These are phyloP conservation scores for Varanus komodoensis DNA, from an alignment of 2,113 vertebrate genomes.

Conservation along the genomic window DNA sequence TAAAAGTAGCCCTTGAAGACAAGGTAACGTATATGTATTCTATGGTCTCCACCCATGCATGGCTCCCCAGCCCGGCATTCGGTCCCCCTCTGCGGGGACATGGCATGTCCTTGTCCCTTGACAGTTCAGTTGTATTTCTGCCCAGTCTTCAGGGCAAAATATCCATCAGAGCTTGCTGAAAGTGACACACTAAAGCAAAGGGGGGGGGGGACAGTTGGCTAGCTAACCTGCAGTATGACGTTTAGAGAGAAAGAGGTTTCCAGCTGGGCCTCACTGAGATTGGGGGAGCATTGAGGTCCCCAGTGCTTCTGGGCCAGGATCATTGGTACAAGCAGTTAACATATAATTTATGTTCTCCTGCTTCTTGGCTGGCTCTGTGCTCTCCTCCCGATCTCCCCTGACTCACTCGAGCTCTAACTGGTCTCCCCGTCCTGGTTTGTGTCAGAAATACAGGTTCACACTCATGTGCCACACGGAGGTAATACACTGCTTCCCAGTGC, in stretches of 20 bases:
- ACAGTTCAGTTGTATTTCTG: background rate
- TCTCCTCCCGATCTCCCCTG: background rate
- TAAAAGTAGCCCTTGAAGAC: slow-evolving; percentile 82
- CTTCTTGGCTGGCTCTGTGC: background rate
- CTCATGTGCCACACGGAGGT: slow-evolving; percentile 84
- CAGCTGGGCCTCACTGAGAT: background rate
- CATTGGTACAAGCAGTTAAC: background rate
- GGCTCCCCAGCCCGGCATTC: background rate
- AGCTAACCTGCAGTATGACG: background rate
- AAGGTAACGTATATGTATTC: slow-evolving; percentile 75
- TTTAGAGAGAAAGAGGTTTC: background rate
- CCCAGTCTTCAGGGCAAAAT: background rate
- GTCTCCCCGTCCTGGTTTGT: slow-evolving; percentile 16
- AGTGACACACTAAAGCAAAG: background rate
- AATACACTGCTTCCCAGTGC: slow-evolving; percentile 84
- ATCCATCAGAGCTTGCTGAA: too few species aligned
- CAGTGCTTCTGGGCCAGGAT: background rate
- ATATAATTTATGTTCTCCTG: background rate
- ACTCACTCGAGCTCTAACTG: background rate
- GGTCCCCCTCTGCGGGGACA: background rate
- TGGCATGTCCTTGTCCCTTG: background rate
- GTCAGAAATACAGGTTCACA: slow-evolving; percentile 80
- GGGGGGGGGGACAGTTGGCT: too few species aligned
- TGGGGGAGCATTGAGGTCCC: background rate
- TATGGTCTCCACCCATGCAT: background rate